Base-by-base conservation (phyloP, 2,888 invertebrate genomes). In the Stramonita haemastoma region DNA sequence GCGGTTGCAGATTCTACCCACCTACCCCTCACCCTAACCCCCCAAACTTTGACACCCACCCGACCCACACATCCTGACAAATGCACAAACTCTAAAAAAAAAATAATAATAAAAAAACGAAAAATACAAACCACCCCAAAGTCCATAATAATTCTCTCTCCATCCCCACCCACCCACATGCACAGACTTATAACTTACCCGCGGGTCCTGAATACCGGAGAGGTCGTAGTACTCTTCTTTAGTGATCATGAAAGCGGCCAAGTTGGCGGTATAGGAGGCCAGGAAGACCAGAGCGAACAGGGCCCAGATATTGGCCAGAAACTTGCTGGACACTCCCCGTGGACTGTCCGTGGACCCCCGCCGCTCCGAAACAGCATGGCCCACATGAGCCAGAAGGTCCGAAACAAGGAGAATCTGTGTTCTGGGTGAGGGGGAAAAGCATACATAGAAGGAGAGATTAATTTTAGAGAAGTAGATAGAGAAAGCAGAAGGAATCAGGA, bases 181-280 rank as follows among this genome's bases (percentile, higher is more conserved):
- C 81, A 81, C 36, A 36, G 19, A 34, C 36, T 13, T 34, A 32
- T 34, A 8, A 92, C 95, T 94, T 94, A 97, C 97, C 96, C 97
- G 96, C 91, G 97, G 97, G 95, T 98, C 98, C 93, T 98, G 98
- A 91, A 98, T 97, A 34, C 99, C 99, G 93, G 97, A 97, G 92
- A 99, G 97, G 95, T 98, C 98, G 96, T 98, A 98, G 96, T 97
- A 98, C 96, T 99, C 99, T 95, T 99, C 99, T 92, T 98, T 97
- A 87, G 99, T 99, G 96, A 99, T 99, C 99, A 99, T 99, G 97
- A 99, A 99, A 91, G 99, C 99, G 90, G 99, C 99, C 95, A 99
- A 97, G 97, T 99, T 99, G 96, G 99, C 99, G 96, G 99, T 99
- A 97, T 99, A 99, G 95, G 99, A 99, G 96, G 99, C 99, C 93